Evolutionary conservation across 92 coral and sea anemone genomes (phyloP).

Genomic region (Parazoanthus swiftii): DNA sequence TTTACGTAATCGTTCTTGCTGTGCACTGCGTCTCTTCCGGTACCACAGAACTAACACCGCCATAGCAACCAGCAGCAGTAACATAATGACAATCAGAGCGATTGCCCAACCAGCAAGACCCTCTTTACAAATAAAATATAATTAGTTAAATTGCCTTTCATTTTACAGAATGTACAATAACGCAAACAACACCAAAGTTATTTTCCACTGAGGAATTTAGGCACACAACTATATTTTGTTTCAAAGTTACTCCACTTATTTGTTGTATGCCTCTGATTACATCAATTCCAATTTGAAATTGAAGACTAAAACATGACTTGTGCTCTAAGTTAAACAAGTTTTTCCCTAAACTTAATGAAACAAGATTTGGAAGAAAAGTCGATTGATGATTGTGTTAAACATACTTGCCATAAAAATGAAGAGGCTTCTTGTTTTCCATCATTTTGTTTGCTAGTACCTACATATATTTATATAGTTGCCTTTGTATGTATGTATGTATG

Average conservation of each 20-base stretch:
- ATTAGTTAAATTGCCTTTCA: no score
- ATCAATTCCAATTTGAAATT: no score
- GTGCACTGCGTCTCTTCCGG: background rate
- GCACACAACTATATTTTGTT: background rate
- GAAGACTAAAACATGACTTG: no score
- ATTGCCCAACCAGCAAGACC: constrained; percentile 23
- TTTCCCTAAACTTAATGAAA: no score
- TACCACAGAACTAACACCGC: constrained; percentile 3
- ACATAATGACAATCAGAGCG: constrained; percentile 11
- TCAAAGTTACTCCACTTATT: background rate
- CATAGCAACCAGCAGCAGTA: background rate
- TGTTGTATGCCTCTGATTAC: no score
- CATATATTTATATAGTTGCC: background rate
- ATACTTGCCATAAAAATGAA: no score
- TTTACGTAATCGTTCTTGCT: background rate
- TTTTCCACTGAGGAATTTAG: background rate
- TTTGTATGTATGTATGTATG: background rate
- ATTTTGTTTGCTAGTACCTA: no score
- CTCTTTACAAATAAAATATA: background rate
- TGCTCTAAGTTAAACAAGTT: no score
- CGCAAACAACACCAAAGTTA: background rate
- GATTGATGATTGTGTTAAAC: no score
- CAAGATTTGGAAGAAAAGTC: no score
- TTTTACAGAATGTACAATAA: background rate
- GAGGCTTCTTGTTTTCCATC: no score